Evolutionary conservation across 2,113 vertebrate species (phyloP), one percentile per base, ranked within the genome.

Genomic region (Heterotis niloticus): DNA sequence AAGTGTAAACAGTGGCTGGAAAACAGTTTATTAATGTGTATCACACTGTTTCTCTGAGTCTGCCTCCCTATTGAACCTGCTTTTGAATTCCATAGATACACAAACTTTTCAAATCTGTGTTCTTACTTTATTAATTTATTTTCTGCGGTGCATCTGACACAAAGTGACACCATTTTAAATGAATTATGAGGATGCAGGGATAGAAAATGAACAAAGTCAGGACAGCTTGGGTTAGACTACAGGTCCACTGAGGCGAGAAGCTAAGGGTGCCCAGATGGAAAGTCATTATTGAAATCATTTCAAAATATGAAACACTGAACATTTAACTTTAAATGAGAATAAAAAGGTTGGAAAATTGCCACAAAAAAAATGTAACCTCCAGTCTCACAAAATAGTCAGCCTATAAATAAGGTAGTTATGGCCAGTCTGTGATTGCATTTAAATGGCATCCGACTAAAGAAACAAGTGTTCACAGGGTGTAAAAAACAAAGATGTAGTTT

Each of bases 201-300:
- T 18, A 66, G 67, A 44, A 56, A 67, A 52, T 44, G 78, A 75
- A 67, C 24, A 65, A 75, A 26, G 51, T 64, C 71, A 76, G 51
- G 29, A 17, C 10, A 13, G 23, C 34, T 52, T 24, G n/a, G 26
- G 65, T 68, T 57, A 70, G 67, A 70, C 56, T 60, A 76, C 59
- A 20, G 76, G 57, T 13, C 75, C 44, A 26, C 20, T 78, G 65
- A 78, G 9, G 57, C 60, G 28, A 60, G 29, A 78, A 69, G 23
- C 51, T 28, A 18, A 59, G 65, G 20, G 44, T 59, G 54, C 26
- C 73, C 62, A 64, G n/a, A 67, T 51, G 20, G 56, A 82, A 75
- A 72, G 57, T 79, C 52, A 60, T 79, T 81, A 71, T 26, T 54
- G n/a, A 79, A 65, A 81, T 79, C 28, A 78, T 67, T 56, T 57